These are phyloP conservation scores for Stramonita haemastoma DNA, from an alignment of 2,888 invertebrate genomes.

Conservation along the genomic window DNA sequence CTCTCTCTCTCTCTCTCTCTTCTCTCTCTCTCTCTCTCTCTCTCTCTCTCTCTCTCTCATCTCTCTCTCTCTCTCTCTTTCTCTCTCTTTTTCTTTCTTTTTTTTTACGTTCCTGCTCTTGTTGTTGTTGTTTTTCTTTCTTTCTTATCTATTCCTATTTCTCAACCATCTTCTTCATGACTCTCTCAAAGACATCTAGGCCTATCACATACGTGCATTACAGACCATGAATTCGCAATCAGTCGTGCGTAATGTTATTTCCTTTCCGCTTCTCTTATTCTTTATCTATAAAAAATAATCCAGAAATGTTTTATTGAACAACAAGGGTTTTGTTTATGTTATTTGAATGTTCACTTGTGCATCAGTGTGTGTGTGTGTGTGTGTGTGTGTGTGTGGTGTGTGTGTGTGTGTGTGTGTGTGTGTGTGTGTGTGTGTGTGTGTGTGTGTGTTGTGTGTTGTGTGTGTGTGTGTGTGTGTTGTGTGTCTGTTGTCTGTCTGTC, in stretches of 20 bases:
- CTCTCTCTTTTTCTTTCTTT: background rate
- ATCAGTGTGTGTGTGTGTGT: too few species aligned
- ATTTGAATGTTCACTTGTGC: background rate
- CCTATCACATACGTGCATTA: too few species aligned
- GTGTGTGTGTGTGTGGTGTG: background rate
- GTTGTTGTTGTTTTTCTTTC: background rate
- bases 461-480: too few species aligned
- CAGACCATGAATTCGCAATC: background rate
- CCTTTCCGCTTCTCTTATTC: background rate
- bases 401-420: background rate
- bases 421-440: background rate
- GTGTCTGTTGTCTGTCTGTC: background rate
- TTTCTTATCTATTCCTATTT: background rate
- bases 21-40: background rate
- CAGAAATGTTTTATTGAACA: background rate
- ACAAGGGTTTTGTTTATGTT: background rate
- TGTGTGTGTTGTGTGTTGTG: background rate
- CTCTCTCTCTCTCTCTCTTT: background rate
- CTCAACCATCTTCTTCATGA: background rate
- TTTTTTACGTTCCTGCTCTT: background rate
- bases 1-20: background rate
- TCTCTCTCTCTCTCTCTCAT: background rate
- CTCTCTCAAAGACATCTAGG: background rate
- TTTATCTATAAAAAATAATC: background rate
- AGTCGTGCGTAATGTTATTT: background rate